Evolutionary conservation across 2,797 vertebrate genomes (phyloP), one percentile per base, ranked within the genome.

Genomic region (Pipistrellus nathusii): DNA sequence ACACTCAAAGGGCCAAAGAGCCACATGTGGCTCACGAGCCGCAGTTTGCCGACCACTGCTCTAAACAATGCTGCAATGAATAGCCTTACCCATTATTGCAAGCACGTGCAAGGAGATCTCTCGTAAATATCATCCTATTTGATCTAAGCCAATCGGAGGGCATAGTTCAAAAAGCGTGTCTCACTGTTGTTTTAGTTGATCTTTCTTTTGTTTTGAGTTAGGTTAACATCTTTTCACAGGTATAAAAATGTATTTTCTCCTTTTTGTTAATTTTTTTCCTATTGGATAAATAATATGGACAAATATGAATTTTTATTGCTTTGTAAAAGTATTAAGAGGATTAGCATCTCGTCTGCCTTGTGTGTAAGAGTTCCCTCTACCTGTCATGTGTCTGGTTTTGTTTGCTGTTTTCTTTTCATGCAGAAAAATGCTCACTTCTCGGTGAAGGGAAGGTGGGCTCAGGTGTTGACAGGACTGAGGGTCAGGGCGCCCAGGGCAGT

Each of bases 161-260:
- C 69, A 10, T 6, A 91, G 41, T 48, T 85, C 55, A 88, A 44
- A 85, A 68, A 85, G 68, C 3, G 20, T n/a, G 48, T 14, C 46
- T 72, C 23, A 69, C 4, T 90, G 20, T 32, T 81, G 73, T 72
- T 83, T 88, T 25, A 38, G 15, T 73, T 77, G 17, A 53, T 77
- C 77, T 85, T 85, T 88, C 44, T 73, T 78, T 86, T 35, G 27
- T 73, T 94, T 35, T 83, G 57, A 90, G 66, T 76, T 53, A 83
- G n/a, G 13, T 44, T 68, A 87, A 85, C 4, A 68, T 35, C 32
- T 91, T 94, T 68, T 88, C 17, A 81, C 18, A 73, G 10, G 38
- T 25, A 21, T 21, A 38, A 92, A 82, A 91, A 85, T 66, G 48
- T n/a, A 1, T 44, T 83, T 78, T 23, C 71, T 83, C 44, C 25